A percentile compares a stretch with the other conserved stretches of the same genome.
Conservation (phyloP, 2,888 invertebrate genomes). For the Drosophila eohydei region DNA sequence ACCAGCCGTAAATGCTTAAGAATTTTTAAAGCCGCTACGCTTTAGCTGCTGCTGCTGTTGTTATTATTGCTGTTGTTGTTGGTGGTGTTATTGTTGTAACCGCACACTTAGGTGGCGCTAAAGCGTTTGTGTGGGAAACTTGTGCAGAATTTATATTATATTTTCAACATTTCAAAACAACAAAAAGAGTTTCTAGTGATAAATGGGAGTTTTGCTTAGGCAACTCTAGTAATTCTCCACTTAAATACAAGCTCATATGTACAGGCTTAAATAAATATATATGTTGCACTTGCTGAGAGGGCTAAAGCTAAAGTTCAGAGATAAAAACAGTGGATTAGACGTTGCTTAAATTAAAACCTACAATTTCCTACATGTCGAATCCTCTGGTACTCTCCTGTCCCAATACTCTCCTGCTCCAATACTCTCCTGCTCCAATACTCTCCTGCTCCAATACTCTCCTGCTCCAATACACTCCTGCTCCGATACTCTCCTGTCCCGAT, state of each 20-base stretch:
- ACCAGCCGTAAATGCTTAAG: constrained; percentile 4
- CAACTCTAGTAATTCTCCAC: neutral
- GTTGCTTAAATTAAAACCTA: too few relatives aligned
- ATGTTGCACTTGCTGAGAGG: too few relatives aligned
- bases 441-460: too few relatives aligned
- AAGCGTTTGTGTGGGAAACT: constrained; percentile 4
- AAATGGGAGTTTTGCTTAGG: neutral
- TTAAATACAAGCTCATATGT: neutral
- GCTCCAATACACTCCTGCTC: too few relatives aligned
- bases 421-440: too few relatives aligned
- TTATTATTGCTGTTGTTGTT: neutral
- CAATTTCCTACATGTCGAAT: too few relatives aligned
- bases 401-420: too few relatives aligned
- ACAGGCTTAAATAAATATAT: too few relatives aligned
- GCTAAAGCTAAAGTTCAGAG: too few relatives aligned
- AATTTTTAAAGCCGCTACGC: constrained; percentile 5
- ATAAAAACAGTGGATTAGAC: too few relatives aligned
- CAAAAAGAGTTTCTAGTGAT: neutral
- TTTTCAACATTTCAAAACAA: neutral
- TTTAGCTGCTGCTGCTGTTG: neutral
- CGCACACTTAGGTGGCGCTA: constrained; percentile 3
- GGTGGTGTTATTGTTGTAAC: neutral
- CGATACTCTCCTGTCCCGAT: too few relatives aligned
- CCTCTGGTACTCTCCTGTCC: too few relatives aligned
- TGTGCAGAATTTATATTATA: constrained; percentile 3